Base-by-base conservation (phyloP, 2,113 vertebrate species). In the Speoplatyrhinus poulsoni region DNA sequence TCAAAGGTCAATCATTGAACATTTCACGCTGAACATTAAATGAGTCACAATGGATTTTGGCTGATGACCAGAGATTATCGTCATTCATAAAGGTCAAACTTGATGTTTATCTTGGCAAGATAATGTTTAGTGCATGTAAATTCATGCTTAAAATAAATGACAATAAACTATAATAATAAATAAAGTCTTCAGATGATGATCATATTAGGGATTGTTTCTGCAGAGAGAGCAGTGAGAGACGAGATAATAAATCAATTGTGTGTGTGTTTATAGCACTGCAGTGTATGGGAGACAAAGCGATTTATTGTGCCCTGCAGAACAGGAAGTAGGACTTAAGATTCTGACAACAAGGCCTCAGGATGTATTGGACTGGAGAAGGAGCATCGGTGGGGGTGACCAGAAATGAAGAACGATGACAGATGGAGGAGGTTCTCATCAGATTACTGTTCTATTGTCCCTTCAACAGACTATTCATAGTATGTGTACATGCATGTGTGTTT, bases 381-480 rank as follows among this genome's bases (percentile, higher is more conserved):
- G 66, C 4, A 58, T 1, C 2, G 41, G 11, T 6, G 59, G 0
- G 16, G 12, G 52, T 55, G 60, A 11, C 13, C 19, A 8, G 15
- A 33, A 32, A 49, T 60, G 17, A 36, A 19, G 12, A 57, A 60
- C 62, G 75, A 76, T 70, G 73, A 80, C 70, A 81, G 77, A 52
- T 64, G 61, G 73, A 62, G 62, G 79, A 70, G 81, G 67, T 76
- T 65, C 82, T 78, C 63, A 68, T 47, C 62, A 54, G 75, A 78
- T 89, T 55, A 77, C 72, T n/a, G 74, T 32, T 60, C 75, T 61
- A 53, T 67, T 56, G 46, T 67, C 32, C 12, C 12, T 60, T 16
- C 32, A 41, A 5, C 58, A 58, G 62, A 46, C 48, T 67, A 16
- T 11, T 15, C 9, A 17, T 26, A 16, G 7, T 19, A 10, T 56